Evolutionary conservation across 2,797 vertebrate species (phyloP).

Genomic region (Pseudopleuronectes americanus): DNA sequence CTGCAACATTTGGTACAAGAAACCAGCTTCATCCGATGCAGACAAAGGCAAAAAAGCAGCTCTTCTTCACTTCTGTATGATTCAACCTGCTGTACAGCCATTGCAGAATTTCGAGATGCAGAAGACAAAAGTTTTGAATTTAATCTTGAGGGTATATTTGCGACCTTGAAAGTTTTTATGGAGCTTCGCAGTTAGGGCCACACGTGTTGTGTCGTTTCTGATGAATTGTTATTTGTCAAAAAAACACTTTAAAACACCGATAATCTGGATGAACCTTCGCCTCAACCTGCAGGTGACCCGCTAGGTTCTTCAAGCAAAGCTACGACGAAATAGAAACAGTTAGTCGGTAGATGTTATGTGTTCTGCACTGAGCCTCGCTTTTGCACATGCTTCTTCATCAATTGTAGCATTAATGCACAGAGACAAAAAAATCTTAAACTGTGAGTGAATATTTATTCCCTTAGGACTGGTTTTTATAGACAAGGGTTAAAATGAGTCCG

Average conservation of each 20-base stretch:
- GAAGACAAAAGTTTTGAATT: conserved; percentile 18
- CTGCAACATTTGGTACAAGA: conserved; percentile 33
- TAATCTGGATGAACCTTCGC: conserved; percentile 17
- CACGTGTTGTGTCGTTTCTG: too few species aligned
- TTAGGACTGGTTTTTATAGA: conserved; percentile 58
- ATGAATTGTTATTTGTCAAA: not conserved
- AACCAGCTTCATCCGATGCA: conserved; percentile 29
- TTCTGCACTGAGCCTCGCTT: conserved; percentile 69
- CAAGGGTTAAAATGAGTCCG: conserved; percentile 44
- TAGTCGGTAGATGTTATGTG: conserved; percentile 54
- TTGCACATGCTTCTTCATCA: conserved; percentile 73
- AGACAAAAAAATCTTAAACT: conserved; percentile 58
- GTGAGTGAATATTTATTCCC: conserved; percentile 59
- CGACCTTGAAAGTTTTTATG: not conserved
- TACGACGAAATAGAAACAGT: conserved; percentile 26
- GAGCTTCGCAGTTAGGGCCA: too few species aligned
- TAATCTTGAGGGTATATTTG: not conserved
- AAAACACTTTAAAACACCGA: not conserved
- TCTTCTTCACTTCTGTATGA: conserved; percentile 18
- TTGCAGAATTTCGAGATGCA: conserved; percentile 10
- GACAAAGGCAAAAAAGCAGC: conserved; percentile 19
- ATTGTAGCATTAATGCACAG: conserved; percentile 75
- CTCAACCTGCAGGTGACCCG: conserved; percentile 38
- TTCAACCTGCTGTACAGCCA: conserved; percentile 13
- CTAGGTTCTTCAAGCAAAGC: conserved; percentile 12